Evolutionary conservation across 1,140 invertebrate species (phyloP), one percentile per base, ranked within the genome.

Genomic region (Ostrea denselamellosa): DNA sequence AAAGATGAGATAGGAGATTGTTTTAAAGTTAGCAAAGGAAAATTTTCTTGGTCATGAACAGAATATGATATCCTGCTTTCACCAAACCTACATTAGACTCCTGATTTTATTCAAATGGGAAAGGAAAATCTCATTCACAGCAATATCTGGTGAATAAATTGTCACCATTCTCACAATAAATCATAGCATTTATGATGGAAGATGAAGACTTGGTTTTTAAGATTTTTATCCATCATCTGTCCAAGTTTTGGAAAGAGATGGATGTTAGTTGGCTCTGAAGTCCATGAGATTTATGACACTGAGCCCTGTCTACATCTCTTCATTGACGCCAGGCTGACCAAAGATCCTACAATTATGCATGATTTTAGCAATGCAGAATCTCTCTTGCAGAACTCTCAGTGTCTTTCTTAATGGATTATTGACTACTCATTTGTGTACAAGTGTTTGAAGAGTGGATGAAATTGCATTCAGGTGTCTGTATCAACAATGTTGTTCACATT

Each of bases 121-220:
- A 5, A 14, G 28, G 28, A n/a, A 19, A 77, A 77, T 25, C 25
- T 25, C 14, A 77, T 9, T 77, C 22, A 77, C 10, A 34, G 25
- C 68, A 77, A 34, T 77, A 77, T 77, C 68, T 77, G 68, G 28
- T 77, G 68, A 77, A 77, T 77, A 77, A 77, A 77, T 77, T 77
- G 68, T 77, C 68, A 77, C 68, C 68, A 77, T 77, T 77, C 68
- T 25, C 68, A 77, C 68, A 77, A 34, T 77, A 77, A 77, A 77
- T 25, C 22, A 14, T 12, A 25, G 25, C 8, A 28, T 77, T 77
- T 77, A 77, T 77, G 68, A 77, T 77, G 68, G 68, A 77, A 25
- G 68, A 77, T 77, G 68, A 77, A 77, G 68, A 77, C 68, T 77
- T 2, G 34, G 8, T 77, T 28, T 25, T 25, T 25, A 77, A 28